Conservation (phyloP, 2,888 invertebrate species). For the Aplocera efformata region DNA sequence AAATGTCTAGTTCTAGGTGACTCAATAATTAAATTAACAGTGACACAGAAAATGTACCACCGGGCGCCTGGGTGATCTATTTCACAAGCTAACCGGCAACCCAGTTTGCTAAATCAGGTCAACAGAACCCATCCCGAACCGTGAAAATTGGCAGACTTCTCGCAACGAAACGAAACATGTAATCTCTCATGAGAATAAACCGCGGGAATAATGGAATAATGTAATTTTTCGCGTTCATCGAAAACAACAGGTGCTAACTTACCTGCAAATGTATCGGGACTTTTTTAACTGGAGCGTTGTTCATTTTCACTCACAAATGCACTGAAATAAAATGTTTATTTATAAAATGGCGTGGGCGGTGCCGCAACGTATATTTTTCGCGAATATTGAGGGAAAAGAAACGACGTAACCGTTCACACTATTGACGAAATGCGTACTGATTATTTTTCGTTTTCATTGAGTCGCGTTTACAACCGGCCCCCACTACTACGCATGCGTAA, state of each 20-base stretch:
- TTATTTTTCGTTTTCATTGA: slow-evolving; percentile 53
- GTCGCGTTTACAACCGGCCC: slow-evolving; percentile 55
- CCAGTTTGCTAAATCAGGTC: slow-evolving; percentile 37
- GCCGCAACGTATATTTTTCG: slow-evolving; percentile 46
- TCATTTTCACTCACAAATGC: slow-evolving; percentile 76
- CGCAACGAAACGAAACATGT: not conserved
- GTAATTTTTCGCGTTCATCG: slow-evolving; percentile 32
- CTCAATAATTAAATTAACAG: slow-evolving; percentile 1
- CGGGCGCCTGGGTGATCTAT: slow-evolving; percentile 17
- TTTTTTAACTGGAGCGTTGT: slow-evolving; percentile 92
- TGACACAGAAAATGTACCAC: not conserved
- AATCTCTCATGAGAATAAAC: not conserved
- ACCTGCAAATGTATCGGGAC: slow-evolving; percentile 97
- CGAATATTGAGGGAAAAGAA: slow-evolving; percentile 29
- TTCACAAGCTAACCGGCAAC: slow-evolving; percentile 31
- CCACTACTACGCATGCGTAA: slow-evolving; percentile 71
- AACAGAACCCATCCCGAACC: slow-evolving; percentile 13
- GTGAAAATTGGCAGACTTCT: slow-evolving; percentile 20
- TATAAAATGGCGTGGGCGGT: slow-evolving; percentile 62
- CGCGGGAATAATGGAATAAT: not conserved
- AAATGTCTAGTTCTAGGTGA: not conserved
- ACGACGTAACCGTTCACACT: slow-evolving; percentile 29
- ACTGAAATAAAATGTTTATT: slow-evolving; percentile 63
- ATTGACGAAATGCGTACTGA: slow-evolving; percentile 56
- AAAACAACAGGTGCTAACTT: slow-evolving; percentile 69